Conservation (phyloP, 2,113 vertebrate genomes). For the Cisticola juncidis region DNA sequence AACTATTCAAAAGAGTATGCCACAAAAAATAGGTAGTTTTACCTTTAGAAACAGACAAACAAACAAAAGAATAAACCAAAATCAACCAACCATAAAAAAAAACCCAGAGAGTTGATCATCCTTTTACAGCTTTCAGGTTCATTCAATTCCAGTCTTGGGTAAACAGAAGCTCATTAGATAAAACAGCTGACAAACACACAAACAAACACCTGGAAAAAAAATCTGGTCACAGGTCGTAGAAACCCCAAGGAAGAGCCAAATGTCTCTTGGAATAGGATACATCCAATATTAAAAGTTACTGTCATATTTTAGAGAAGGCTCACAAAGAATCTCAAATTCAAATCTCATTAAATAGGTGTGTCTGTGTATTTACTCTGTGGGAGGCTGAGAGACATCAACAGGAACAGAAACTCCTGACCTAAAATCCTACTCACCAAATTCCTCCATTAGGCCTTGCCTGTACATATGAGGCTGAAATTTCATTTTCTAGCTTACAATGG, state of each 20-base stretch:
- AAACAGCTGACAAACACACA: neutral
- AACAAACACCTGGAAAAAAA: neutral
- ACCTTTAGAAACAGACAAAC: neutral
- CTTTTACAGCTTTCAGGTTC: neutral
- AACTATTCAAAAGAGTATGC: neutral
- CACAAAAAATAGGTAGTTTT: neutral
- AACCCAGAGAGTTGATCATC: neutral
- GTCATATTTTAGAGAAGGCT: neutral
- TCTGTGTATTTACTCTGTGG: neutral
- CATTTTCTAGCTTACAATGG: neutral
- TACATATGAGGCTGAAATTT: neutral
- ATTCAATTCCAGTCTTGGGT: neutral
- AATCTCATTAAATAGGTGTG: neutral
- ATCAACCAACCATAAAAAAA: neutral
- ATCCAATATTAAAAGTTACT: neutral
- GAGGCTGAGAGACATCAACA: neutral
- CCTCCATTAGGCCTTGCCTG: neutral
- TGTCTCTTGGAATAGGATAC: neutral
- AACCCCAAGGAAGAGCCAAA: neutral
- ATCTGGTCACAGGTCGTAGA: neutral
- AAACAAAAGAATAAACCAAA: neutral
- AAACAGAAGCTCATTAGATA: neutral
- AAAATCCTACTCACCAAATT: neutral
- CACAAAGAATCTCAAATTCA: neutral
- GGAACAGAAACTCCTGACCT: neutral